phyloP scores from a whole-genome alignment of 2,113 vertebrate species.

The Sula dactylatra region DNA sequence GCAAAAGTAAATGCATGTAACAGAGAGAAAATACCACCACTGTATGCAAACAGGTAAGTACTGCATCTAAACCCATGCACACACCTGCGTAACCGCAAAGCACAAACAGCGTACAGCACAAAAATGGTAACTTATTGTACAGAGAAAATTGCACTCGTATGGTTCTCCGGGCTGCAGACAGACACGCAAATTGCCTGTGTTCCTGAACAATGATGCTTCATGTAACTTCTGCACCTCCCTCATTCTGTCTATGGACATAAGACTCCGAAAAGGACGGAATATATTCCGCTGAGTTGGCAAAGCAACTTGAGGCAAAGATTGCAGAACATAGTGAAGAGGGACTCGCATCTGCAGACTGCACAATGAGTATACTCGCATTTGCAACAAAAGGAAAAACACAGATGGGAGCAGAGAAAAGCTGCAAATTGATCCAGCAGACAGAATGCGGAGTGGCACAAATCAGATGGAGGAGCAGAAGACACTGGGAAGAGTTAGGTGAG shows the following conservation, averaged over 20 bases:
- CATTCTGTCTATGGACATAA: neutral
- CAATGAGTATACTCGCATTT: neutral
- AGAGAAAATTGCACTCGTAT: neutral
- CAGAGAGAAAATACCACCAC: neutral
- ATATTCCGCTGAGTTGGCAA: neutral
- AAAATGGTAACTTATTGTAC: neutral
- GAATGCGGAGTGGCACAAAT: neutral
- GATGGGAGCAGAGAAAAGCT: neutral
- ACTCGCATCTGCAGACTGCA: neutral
- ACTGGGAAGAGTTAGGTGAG: neutral
- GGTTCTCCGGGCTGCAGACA: neutral
- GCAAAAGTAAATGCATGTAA: neutral
- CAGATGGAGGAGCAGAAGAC: neutral
- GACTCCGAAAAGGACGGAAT: neutral
- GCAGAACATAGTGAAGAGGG: neutral
- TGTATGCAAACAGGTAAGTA: fast-evolving
- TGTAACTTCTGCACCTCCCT: neutral
- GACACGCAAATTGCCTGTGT: fast-evolving
- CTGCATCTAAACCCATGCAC: neutral
- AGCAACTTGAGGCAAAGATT: neutral
- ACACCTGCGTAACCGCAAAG: neutral
- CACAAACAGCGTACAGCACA: neutral
- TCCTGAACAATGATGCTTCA: neutral
- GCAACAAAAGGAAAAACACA: neutral
- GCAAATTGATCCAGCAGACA: neutral